phyloP scores from a whole-genome alignment of 1,140 invertebrate genomes.

The Pectinophora gossypiella region DNA sequence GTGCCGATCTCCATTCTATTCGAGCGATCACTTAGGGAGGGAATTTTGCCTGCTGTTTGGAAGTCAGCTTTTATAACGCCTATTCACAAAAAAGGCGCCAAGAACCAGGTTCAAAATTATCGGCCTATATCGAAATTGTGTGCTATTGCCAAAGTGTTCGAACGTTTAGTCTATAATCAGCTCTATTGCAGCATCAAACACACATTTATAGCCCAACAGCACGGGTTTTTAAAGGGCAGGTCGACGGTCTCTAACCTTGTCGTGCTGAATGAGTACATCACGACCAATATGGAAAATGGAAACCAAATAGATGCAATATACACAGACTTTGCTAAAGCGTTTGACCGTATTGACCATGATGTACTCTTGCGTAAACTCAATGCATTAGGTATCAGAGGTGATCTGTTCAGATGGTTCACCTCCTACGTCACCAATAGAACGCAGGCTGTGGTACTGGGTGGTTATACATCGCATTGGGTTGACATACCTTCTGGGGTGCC shows the following conservation, averaged over 20 bases:
- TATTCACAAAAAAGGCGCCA: not conserved
- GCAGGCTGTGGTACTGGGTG: not conserved
- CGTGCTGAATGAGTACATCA: not conserved
- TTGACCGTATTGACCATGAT: not conserved
- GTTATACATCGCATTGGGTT: not conserved
- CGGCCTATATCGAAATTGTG: not conserved
- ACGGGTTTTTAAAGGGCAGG: not conserved
- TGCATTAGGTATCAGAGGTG: not conserved
- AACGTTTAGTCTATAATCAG: not conserved
- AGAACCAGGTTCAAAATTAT: not conserved
- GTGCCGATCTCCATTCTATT: not conserved
- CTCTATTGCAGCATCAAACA: not conserved
- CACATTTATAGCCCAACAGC: not conserved
- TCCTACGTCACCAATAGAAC: not conserved
- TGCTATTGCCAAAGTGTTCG: not conserved
- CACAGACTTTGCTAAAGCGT: not conserved
- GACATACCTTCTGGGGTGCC: not conserved
- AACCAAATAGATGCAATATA: not conserved
- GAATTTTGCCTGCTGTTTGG: not conserved
- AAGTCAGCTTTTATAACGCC: not conserved
- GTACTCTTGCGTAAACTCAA: not conserved
- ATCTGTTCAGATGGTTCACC: not conserved
- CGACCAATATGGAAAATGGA: not conserved
- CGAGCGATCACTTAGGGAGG: not conserved
- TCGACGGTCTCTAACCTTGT: not conserved